Evolutionary conservation across 1,140 invertebrate genomes (phyloP).

Genomic region (Nasonia vitripennis): DNA sequence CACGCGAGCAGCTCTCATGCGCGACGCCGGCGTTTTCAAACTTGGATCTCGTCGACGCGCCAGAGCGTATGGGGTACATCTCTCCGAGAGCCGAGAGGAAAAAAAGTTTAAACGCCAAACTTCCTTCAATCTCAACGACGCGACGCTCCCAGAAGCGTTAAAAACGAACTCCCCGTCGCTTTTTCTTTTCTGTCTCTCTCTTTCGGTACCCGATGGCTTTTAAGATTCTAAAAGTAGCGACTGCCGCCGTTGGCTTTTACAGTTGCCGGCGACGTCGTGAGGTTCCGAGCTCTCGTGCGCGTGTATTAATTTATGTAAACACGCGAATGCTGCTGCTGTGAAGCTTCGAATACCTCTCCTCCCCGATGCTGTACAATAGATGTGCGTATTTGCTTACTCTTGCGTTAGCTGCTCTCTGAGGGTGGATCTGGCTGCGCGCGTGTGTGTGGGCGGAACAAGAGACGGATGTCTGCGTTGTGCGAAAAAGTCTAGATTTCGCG

Average conservation of each 20-base stretch:
- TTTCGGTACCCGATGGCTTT: not conserved
- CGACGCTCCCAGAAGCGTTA: not conserved
- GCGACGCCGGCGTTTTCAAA: not conserved
- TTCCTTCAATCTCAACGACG: not conserved
- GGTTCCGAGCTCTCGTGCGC: too few species aligned
- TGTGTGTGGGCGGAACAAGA: not conserved
- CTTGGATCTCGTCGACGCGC: not conserved
- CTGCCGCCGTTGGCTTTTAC: not conserved
- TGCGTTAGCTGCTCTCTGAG: not conserved
- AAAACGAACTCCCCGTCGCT: not conserved
- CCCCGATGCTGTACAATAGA: not conserved
- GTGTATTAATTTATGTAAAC: constrained; percentile 13
- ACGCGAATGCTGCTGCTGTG: not conserved
- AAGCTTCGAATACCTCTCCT: not conserved
- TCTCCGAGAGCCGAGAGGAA: not conserved
- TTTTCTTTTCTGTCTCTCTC: not conserved
- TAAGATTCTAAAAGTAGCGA: not conserved
- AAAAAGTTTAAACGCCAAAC: not conserved
- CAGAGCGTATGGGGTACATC: not conserved
- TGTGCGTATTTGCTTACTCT: constrained; percentile 4
- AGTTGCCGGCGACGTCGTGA: not conserved
- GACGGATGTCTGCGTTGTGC: too few species aligned
- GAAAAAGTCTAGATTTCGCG: not conserved
- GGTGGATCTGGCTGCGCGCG: not conserved
- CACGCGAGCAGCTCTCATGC: not conserved